Evolutionary conservation across 1,140 invertebrate species (phyloP), one percentile per base, ranked within the genome.

Genomic region (Drosophila erecta): DNA sequence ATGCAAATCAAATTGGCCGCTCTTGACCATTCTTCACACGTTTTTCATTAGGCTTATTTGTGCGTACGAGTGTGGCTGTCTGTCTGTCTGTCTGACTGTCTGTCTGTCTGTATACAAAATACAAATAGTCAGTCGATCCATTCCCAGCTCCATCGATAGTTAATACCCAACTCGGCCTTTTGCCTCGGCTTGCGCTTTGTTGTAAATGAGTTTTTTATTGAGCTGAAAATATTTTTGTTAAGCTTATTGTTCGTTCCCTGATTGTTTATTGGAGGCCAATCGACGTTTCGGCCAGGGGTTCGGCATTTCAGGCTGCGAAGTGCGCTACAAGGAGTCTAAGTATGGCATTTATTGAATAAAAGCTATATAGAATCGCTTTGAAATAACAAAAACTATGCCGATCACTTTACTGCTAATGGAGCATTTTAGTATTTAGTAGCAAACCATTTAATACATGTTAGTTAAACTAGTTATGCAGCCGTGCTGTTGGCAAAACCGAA

Each of bases 1-100:
- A 91, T 91, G 90, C 90, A 91, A 90, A 91, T 91, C 90, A 91
- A 91, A 91, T 90, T 81, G 79, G 67, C 57, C 78, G 81, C 81
- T 90, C 70, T 91, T 84, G 81, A 81, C 86, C 67, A 87, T 90
- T 85, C 79, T 91, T 91, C 90, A 91, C 90, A 91, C 90, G 85
- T 91, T 90, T 91, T 80, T 84, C 85, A 84, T 89, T 87, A 76
- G 64, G 75, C 70, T 58, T 54, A 64, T 75, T 76, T 83, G 57
- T 69, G 41, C 60, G 54, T 55, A 15, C 17, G 17, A 43, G 41
- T 11, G 17, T 81, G 59, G 7, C 27, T 2, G 7, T 30, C 27
- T 7, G 27, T 24, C 24, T 24, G 24, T 24, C 4, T 24, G 22
- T 24, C 22, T 24, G 3, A 0, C 3, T 24, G 22, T 24, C 22